A percentile compares a stretch with the other conserved stretches of the same genome.
Evolutionary conservation across 2,888 invertebrate genomes (phyloP).

Genomic region (Xanthia icteritia): DNA sequence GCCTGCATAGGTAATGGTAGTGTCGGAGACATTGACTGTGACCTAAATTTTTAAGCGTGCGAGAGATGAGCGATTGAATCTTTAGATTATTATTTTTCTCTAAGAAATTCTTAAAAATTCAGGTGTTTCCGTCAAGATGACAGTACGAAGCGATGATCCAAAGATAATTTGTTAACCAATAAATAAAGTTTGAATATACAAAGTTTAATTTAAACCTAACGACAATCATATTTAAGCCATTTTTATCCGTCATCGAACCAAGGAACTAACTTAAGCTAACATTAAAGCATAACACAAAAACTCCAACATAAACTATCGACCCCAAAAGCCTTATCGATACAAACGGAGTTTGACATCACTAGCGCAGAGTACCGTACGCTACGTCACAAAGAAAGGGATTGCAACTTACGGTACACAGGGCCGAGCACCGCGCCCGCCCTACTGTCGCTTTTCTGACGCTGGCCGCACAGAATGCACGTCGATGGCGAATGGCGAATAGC

Average conservation of each 20-base stretch:
- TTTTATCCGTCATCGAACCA: not conserved
- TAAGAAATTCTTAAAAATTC: not conserved
- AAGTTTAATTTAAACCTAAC: not conserved
- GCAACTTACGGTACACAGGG: conserved; percentile 83
- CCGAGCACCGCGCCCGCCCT: conserved; percentile 74
- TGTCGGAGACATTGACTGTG: conserved; percentile 22
- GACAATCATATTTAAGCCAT: not conserved
- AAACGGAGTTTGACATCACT: conserved; percentile 74
- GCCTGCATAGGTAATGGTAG: conserved; percentile 4
- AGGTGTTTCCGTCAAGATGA: not conserved
- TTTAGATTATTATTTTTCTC: not conserved
- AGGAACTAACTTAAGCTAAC: conserved; percentile 12
- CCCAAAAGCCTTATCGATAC: conserved; percentile 62
- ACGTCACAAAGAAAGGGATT: conserved; percentile 90
- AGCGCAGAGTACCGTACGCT: conserved; percentile 84
- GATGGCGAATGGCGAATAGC: conserved; percentile 42
- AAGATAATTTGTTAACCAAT: not conserved
- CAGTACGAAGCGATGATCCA: no score
- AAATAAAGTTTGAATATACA: not conserved
- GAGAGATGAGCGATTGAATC: not conserved
- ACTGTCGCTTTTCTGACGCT: conserved; percentile 85
- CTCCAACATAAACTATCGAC: conserved; percentile 44
- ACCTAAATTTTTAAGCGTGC: not conserved
- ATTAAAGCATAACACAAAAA: not conserved
- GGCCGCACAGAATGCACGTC: conserved; percentile 50